Conservation (phyloP, 2,888 invertebrate genomes). For the Gastrophysa polygoni region DNA sequence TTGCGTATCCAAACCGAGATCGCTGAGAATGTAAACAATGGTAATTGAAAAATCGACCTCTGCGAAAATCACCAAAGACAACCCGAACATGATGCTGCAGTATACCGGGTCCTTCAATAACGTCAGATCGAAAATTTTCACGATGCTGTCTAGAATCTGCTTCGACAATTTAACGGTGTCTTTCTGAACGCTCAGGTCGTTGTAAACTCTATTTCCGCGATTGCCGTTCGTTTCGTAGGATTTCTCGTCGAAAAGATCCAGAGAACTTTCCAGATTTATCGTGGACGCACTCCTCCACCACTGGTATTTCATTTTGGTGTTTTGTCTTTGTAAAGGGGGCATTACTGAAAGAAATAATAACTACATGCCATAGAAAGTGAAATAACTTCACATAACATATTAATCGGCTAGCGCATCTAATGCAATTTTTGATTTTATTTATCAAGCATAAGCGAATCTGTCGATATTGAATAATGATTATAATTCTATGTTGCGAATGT, state of each 20-base stretch:
- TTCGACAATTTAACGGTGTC: constrained; percentile 26
- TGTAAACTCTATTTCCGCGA: constrained; percentile 28
- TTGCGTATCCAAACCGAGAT: constrained; percentile 64
- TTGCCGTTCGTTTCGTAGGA: not conserved
- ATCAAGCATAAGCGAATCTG: no score
- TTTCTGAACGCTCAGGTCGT: constrained; percentile 32
- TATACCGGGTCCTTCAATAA: constrained; percentile 71
- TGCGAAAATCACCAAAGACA: constrained; percentile 71
- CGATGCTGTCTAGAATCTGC: constrained; percentile 51
- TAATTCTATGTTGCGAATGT: no score
- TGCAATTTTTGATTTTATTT: no score
- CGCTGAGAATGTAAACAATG: constrained; percentile 70
- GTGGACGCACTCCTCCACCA: constrained; percentile 63
- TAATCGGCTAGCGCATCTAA: no score
- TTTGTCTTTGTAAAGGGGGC: constrained; percentile 9
- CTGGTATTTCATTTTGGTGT: constrained; percentile 46
- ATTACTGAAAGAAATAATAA: no score
- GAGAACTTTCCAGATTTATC: constrained; percentile 65
- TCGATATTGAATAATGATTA: no score
- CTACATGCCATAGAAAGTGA: no score
- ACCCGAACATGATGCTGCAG: constrained; percentile 70
- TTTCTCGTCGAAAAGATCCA: constrained; percentile 62
- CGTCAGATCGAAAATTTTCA: constrained; percentile 68
- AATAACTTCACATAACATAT: no score
- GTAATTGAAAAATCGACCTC: constrained; percentile 73